These are phyloP conservation scores for Amphimedon queenslandica DNA, from an alignment of 37 sponge, comb jelly and placozoan genomes.

Conservation along the genomic window DNA sequence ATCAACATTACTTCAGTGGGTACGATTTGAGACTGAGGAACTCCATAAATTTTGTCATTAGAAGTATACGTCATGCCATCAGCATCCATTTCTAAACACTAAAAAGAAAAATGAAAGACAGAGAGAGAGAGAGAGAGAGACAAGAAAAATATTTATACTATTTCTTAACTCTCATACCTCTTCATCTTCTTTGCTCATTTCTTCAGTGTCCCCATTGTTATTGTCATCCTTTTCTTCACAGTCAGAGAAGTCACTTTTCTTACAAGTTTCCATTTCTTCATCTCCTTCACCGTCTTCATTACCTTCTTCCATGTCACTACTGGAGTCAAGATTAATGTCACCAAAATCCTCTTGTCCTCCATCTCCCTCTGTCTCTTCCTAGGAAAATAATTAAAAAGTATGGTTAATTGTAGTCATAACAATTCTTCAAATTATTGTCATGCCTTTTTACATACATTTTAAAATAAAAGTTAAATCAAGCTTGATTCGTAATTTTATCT, in stretches of 20 bases:
- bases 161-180: background rate
- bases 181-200: background rate
- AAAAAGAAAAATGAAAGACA: too few species aligned
- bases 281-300: background rate
- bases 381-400: background rate
- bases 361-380: constrained; percentile 2
- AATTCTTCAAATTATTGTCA: background rate
- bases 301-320: background rate
- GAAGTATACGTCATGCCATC: background rate
- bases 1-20: background rate
- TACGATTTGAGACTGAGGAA: background rate
- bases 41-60: background rate
- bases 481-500: too few species aligned
- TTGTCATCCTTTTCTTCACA: constrained; percentile 5
- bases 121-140: too few species aligned
- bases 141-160: background rate
- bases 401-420: background rate
- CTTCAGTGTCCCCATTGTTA: constrained; percentile 2
- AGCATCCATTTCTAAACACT: background rate
- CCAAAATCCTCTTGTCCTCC: background rate
- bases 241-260: constrained; percentile 1
- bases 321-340: background rate
- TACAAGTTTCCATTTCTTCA: background rate
- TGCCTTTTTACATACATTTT: background rate
- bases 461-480: too few species aligned